Base-by-base conservation (phyloP, 2,797 vertebrate species). In the Schizopygopsis pylzovi region DNA sequence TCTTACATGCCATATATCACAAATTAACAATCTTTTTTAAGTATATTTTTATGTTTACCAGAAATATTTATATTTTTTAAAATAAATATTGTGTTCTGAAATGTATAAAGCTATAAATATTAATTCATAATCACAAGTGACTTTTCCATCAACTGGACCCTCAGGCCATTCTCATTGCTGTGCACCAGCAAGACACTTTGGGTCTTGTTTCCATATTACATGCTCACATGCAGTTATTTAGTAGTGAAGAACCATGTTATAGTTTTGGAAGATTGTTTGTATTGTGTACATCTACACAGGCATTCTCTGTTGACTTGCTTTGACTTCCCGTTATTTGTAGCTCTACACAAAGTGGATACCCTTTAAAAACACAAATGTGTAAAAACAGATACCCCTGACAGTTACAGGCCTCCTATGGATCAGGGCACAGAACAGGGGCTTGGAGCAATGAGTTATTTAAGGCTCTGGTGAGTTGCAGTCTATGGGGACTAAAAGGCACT, bases 361-460 rank as follows among this genome's bases (percentile, higher is more conserved):
- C 65, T 81, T 54, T 25, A 12, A 65, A 68, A 45, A 59, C 10
- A 73, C 22, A 56, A 73, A 82, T 47, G 68, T 59, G 4, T 4
- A 68, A 70, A 68, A 49, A 56, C 37, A 20, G n/a, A 72, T 71
- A 49, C 10, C 28, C 61, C 33, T 68, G 47, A 54, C 22, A 3
- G 22, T 71, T 54, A 25, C 15, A 43, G 52, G 33, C 33, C 8
- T 81, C 37, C 67, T 9, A 56, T 33, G 37, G 49, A 72, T 72
- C 37, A 39, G 20, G 7, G 18, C 10, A 72, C 54, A 71, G 22
- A 65, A 75, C 25, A 33, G 22, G 20, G 54, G 10, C 59, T 54
- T 77, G 45, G 33, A 67, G 28, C 22, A 84, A 63, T 76, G 47
- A 45, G 56, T 85, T 85, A 79, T 85, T 85, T 85, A 68, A 70